A percentile compares a stretch with the other conserved stretches of the same genome.
phyloP scores from a whole-genome alignment of 1,140 invertebrate genomes.

The Myzus persicae region DNA sequence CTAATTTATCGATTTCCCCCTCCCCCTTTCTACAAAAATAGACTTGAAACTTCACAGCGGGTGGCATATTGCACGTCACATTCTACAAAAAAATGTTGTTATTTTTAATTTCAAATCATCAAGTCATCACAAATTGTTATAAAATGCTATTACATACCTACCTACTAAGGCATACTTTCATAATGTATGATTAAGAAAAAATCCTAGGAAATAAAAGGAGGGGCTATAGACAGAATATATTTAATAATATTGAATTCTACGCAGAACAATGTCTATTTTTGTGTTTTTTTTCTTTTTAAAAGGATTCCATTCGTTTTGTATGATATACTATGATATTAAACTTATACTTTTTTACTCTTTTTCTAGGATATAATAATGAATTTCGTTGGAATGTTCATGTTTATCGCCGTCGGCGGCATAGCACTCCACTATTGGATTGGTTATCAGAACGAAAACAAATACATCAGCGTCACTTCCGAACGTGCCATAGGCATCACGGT shows the following conservation, averaged over 20 bases:
- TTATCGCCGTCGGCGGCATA: conserved; percentile 81
- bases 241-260: background rate
- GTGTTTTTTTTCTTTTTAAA: background rate
- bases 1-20: background rate
- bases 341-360: background rate
- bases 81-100: background rate
- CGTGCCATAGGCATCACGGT: conserved; percentile 80
- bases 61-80: no score
- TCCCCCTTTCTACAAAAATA: background rate
- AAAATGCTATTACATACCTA: background rate
- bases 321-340: background rate
- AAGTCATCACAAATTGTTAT: background rate
- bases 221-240: background rate
- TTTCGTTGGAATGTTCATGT: conserved; percentile 82
- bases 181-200: background rate
- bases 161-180: background rate
- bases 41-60: background rate
- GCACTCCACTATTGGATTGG: conserved; percentile 88
- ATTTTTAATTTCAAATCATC: background rate
- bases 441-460: conserved; percentile 79
- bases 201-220: background rate
- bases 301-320: background rate
- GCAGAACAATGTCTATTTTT: background rate
- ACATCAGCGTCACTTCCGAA: conserved; percentile 72
- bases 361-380: conserved; percentile 86